Evolutionary conservation across 2,888 invertebrate genomes (phyloP).

Genomic region (Tipula unca): DNA sequence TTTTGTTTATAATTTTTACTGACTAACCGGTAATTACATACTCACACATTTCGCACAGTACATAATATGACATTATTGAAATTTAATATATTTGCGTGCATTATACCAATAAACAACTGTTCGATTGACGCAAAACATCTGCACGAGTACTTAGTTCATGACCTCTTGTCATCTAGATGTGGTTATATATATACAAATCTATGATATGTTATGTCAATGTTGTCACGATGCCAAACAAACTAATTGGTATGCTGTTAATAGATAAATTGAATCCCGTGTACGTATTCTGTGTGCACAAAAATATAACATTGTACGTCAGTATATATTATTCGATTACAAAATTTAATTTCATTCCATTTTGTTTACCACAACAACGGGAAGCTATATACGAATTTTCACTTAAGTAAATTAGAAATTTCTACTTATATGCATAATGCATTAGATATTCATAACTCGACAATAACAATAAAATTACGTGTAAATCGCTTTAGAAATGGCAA

Average conservation of each 20-base stretch:
- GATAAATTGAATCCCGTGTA: background rate
- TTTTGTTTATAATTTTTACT: background rate
- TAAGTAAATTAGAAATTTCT: background rate
- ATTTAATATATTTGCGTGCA: background rate
- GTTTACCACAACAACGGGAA: background rate
- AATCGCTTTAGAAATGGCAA: too few species aligned
- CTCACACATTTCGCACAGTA: background rate
- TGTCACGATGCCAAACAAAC: background rate
- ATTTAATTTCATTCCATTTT: background rate
- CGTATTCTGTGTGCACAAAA: too few species aligned
- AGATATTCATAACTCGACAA: background rate
- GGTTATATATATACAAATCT: background rate
- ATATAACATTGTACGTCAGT: too few species aligned
- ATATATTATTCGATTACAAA: background rate
- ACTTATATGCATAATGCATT: too few species aligned
- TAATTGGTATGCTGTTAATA: background rate
- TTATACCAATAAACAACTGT: background rate
- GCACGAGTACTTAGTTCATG: background rate
- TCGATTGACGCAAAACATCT: background rate
- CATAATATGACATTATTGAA: background rate
- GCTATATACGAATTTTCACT: background rate
- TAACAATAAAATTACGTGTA: background rate
- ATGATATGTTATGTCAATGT: background rate
- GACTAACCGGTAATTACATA: too few species aligned
- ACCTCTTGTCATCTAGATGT: background rate